phyloP scores from a whole-genome alignment of 2,888 invertebrate genomes.

The Alcis repandata region DNA sequence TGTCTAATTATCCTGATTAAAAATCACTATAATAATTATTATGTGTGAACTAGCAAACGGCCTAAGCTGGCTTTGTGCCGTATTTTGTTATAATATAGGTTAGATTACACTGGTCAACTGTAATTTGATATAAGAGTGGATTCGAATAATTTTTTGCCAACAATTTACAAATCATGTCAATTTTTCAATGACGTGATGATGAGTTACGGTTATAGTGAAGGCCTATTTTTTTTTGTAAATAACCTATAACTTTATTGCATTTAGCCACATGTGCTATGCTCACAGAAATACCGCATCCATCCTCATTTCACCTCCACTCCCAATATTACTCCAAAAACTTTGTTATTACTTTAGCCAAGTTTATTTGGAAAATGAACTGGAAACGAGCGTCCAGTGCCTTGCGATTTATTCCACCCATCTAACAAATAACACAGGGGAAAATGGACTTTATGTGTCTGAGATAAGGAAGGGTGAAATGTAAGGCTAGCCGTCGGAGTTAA shows the following conservation, averaged over 20 bases:
- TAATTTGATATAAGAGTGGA: too few relatives aligned
- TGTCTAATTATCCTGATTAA: too few relatives aligned
- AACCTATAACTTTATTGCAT: not conserved
- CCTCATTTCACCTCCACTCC: slow-evolving; percentile 37
- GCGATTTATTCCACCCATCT: slow-evolving; percentile 65
- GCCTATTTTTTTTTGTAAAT: too few relatives aligned
- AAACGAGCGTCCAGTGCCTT: slow-evolving; percentile 72
- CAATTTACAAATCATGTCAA: too few relatives aligned
- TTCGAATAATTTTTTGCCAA: too few relatives aligned
- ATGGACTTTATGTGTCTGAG: slow-evolving; percentile 49
- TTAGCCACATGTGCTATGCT: not conserved
- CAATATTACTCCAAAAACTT: slow-evolving; percentile 75
- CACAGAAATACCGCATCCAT: slow-evolving; percentile 51
- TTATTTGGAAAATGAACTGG: slow-evolving; percentile 80
- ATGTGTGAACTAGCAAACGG: too few relatives aligned
- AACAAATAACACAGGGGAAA: slow-evolving; percentile 50
- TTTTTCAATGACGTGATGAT: too few relatives aligned
- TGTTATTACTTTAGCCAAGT: slow-evolving; percentile 77
- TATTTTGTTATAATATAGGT: too few relatives aligned
- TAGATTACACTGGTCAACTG: too few relatives aligned
- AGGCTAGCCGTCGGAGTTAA: slow-evolving; percentile 19
- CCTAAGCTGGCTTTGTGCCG: too few relatives aligned
- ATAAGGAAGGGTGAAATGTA: not conserved
- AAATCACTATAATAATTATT: too few relatives aligned
- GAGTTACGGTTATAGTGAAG: too few relatives aligned